Evolutionary conservation across 2,888 invertebrate species (phyloP), one percentile per base, ranked within the genome.

Genomic region (Anagyrus pseudococci): DNA sequence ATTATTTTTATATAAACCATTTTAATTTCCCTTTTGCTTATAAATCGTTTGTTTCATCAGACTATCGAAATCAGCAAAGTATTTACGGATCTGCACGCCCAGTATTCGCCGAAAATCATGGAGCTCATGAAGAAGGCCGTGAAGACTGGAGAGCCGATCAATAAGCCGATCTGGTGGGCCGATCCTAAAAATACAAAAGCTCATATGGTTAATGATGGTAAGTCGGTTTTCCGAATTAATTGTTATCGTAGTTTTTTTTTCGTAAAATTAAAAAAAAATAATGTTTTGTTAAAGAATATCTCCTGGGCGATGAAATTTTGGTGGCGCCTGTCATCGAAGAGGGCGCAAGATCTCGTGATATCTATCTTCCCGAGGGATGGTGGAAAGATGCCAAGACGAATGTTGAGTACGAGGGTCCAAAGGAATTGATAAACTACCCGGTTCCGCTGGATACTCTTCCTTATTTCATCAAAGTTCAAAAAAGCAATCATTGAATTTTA

Each of bases 91-190:
- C 77, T 93, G 0, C 92, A 92, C 72, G 85, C 84, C 0, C 73
- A 82, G 13, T 87, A 87, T 70, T 83, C 88, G 0, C 84, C 86
- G 1, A 81, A 84, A 43, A 88, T 93, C 59, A 82, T 86, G 68
- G 79, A 83, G 3, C 86, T 87, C 0, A 90, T 90, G 85, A 73
- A 85, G 53, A 80, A 84, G 4, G 84, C 88, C 0, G 85, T 87
- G 0, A 68, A 72, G 2, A 82, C 84, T 1, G 92, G 92, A 10
- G 83, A 85, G 2, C 93, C 92, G 0, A 87, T 93, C 10, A 92
- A 92, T 80, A 84, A 89, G 2, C 94, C 94, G 0, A 84, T 94
- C 40, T 95, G 94, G 94, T 94, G 93, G 93, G 75, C 89, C 0
- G 90, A 88, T 70, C 92, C 93, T 0, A 78, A 75, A 0, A 89